Evolutionary conservation across 2,797 vertebrate species (phyloP).

Genomic region (Carduelis carduelis): DNA sequence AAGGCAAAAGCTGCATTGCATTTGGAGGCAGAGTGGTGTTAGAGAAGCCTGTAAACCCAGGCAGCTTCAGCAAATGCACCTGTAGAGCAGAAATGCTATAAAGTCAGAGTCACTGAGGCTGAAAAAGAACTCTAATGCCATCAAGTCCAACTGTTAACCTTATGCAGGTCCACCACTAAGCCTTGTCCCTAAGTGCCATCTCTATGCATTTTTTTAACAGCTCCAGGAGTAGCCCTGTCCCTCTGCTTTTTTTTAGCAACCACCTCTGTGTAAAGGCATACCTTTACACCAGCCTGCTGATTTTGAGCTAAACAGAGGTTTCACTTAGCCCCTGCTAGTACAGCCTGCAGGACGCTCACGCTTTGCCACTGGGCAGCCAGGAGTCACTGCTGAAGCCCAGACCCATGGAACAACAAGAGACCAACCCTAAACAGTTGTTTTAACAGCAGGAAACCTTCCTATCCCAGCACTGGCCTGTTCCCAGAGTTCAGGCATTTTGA

Average conservation of each 20-base stretch:
- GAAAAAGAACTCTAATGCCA: not conserved
- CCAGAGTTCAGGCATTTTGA: not conserved
- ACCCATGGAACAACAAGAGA: not conserved
- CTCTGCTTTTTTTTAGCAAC: not conserved
- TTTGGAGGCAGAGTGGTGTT: not conserved
- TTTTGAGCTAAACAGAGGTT: not conserved
- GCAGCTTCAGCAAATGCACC: not conserved
- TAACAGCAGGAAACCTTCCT: not conserved
- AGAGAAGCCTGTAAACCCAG: not conserved
- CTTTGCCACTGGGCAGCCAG: not conserved
- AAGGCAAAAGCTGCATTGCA: fast-evolving
- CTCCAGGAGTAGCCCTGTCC: not conserved
- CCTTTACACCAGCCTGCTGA: not conserved
- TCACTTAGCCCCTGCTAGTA: not conserved
- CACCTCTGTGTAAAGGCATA: not conserved
- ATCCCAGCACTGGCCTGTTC: not conserved
- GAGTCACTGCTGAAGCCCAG: not conserved
- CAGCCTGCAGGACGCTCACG: fast-evolving
- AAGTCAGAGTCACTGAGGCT: not conserved
- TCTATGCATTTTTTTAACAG: not conserved
- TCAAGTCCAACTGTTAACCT: not conserved
- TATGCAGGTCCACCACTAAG: not conserved
- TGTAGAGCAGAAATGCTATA: not conserved
- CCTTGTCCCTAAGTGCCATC: not conserved
- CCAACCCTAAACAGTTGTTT: not conserved